A percentile compares a stretch with the other conserved stretches of the same genome.
phyloP scores from a whole-genome alignment of 2,797 vertebrate species.

The Buphagus erythrorhynchus region DNA sequence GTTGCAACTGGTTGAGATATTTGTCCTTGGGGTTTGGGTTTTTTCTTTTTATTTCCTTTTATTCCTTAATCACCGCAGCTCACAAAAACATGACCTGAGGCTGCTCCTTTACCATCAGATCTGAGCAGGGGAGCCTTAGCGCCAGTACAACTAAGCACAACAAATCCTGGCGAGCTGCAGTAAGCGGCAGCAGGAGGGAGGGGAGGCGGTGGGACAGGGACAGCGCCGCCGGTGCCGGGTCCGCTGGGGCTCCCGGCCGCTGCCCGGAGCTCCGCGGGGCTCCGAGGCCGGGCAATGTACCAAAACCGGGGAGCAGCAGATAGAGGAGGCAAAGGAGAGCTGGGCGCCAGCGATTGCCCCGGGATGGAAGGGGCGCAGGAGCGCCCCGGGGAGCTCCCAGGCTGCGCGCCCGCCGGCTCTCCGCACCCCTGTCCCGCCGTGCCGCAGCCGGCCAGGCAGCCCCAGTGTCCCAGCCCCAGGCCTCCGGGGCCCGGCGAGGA shows the following conservation, averaged over 20 bases:
- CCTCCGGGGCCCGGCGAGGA: accelerated
- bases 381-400: not conserved
- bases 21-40: not conserved
- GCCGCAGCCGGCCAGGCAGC: not conserved
- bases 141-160: not conserved
- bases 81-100: not conserved
- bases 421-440: too few relatives aligned
- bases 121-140: not conserved
- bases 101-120: not conserved
- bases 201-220: not conserved
- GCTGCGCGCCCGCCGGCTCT: too few relatives aligned
- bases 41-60: not conserved
- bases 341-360: not conserved
- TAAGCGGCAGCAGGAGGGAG: not conserved
- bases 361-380: not conserved
- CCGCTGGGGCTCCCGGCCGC: not conserved
- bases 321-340: not conserved
- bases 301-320: not conserved
- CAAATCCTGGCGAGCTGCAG: not conserved
- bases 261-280: not conserved
- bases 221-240: not conserved
- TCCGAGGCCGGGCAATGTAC: too few relatives aligned
- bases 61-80: not conserved
- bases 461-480: not conserved
- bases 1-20: not conserved